phyloP scores from a whole-genome alignment of 2,888 invertebrate genomes.

The Melitaea athalia region DNA sequence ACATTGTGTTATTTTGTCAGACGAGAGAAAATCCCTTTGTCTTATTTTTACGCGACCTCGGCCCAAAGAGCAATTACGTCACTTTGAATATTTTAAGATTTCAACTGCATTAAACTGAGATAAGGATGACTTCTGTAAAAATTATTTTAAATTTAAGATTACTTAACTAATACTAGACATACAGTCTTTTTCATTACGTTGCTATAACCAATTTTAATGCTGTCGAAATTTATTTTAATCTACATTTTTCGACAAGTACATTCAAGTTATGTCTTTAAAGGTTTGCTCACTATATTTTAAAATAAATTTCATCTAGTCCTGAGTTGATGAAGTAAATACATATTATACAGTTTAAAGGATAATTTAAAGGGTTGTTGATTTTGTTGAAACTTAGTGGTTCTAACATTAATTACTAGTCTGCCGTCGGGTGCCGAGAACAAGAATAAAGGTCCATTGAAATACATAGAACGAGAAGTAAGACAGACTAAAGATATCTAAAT shows the following conservation, averaged over 20 bases:
- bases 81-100: slow-evolving; percentile 32
- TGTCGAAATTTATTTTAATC: neutral
- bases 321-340: neutral
- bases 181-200: neutral
- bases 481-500: no score
- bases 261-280: no score
- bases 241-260: no score
- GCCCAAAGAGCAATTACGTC: slow-evolving; percentile 31
- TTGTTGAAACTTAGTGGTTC: neutral
- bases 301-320: neutral
- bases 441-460: neutral
- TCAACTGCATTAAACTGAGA: slow-evolving; percentile 12
- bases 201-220: neutral
- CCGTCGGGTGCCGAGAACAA: no score
- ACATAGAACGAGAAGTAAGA: neutral
- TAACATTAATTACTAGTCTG: neutral
- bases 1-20: slow-evolving; percentile 30
- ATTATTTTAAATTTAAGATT: neutral
- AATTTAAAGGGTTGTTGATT: slow-evolving; percentile 1
- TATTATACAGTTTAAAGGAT: slow-evolving; percentile 1
- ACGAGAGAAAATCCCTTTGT: slow-evolving; percentile 33
- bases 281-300: no score
- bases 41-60: slow-evolving; percentile 37
- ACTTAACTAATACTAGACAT: neutral
- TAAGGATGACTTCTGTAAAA: neutral